Evolutionary conservation across 2,888 invertebrate genomes (phyloP).

Genomic region (Clistopyga incitator): DNA sequence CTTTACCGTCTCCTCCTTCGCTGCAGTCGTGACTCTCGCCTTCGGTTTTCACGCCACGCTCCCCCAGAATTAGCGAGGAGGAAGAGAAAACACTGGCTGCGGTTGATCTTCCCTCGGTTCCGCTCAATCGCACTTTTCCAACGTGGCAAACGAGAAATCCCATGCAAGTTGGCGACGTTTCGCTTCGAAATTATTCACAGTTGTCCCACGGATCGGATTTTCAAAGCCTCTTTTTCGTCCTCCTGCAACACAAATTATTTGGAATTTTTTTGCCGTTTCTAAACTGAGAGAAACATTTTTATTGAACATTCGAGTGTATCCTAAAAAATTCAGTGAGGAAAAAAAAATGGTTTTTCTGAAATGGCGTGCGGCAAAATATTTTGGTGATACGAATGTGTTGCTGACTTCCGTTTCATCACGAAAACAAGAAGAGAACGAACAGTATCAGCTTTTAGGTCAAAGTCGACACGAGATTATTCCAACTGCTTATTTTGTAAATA

Average conservation of each 20-base stretch:
- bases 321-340: no score
- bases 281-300: no score
- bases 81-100: slow-evolving; percentile 34
- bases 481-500: background rate
- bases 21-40: slow-evolving; percentile 33
- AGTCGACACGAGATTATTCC: background rate
- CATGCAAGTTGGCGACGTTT: no score
- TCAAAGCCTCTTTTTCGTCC: no score
- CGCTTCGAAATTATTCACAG: no score
- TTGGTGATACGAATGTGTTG: no score
- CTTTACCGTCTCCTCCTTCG: slow-evolving; percentile 40
- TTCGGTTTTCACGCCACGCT: slow-evolving; percentile 37
- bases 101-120: slow-evolving; percentile 12
- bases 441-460: slow-evolving; percentile 5
- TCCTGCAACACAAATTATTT: no score
- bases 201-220: no score
- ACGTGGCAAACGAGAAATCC: background rate
- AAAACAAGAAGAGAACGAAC: background rate
- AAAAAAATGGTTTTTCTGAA: no score
- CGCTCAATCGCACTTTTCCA: background rate
- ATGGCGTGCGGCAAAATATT: no score
- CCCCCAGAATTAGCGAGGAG: slow-evolving; percentile 5
- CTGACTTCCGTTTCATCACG: background rate
- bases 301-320: no score
- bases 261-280: no score